Evolutionary conservation across 2,888 invertebrate genomes (phyloP).

Genomic region (Pycnomerus fuliginosus): DNA sequence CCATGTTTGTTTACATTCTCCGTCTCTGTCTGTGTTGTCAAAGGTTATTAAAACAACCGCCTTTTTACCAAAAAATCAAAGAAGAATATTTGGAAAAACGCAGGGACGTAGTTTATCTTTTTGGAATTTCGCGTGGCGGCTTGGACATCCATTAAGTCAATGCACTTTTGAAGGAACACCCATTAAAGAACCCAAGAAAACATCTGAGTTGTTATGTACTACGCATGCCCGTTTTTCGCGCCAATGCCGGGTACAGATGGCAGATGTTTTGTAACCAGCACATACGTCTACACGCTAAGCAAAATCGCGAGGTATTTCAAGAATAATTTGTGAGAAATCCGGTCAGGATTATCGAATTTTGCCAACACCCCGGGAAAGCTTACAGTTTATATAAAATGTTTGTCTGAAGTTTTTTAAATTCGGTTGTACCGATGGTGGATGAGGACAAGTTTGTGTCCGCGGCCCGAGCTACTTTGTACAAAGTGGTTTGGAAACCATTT

Average conservation of each 20-base stretch:
- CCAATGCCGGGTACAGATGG: slow-evolving; percentile 55
- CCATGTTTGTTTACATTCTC: slow-evolving; percentile 47
- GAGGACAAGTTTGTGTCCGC: slow-evolving; percentile 36
- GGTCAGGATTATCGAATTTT: slow-evolving; percentile 21
- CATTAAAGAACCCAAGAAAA: slow-evolving; percentile 10
- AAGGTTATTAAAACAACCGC: no score
- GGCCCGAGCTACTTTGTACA: slow-evolving; percentile 45
- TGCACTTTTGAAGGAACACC: no score
- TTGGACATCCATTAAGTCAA: no score
- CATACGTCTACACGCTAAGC: slow-evolving; percentile 43
- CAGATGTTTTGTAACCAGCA: slow-evolving; percentile 54
- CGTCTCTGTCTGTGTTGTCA: slow-evolving; percentile 38
- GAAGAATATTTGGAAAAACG: no score
- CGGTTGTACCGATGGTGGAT: slow-evolving; percentile 36
- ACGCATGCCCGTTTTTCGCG: slow-evolving; percentile 51
- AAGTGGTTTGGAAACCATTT: slow-evolving; percentile 53
- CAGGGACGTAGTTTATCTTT: no score
- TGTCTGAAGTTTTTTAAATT: slow-evolving; percentile 29
- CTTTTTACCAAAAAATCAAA: no score
- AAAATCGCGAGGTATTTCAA: slow-evolving; percentile 37
- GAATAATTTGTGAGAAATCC: slow-evolving; percentile 35
- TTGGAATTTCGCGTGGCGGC: no score
- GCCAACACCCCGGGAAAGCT: slow-evolving; percentile 28
- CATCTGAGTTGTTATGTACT: slow-evolving; percentile 22
- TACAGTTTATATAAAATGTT: slow-evolving; percentile 32